Base-by-base conservation (phyloP, 1,140 invertebrate genomes). In the Orius insidiosus region DNA sequence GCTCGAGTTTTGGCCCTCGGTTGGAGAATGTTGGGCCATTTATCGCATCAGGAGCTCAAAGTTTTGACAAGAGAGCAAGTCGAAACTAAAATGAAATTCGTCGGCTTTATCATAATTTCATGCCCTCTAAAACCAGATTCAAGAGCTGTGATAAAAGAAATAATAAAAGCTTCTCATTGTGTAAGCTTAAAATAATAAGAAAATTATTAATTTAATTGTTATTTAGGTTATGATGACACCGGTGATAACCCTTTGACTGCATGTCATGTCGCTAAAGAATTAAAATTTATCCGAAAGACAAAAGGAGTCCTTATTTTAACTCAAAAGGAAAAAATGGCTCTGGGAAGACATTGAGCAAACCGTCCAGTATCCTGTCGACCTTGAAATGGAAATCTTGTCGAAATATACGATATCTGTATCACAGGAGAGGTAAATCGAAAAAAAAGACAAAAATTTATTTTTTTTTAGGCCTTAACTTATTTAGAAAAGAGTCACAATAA, bases 191-290 rank as follows among this genome's bases (percentile, higher is more conserved):
- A 46, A n/a, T n/a, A n/a, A n/a, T n/a, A n/a, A n/a, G n/a, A n/a
- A 24, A 24, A 24, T 24, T 24, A 24, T 24, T 24, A 24, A 24
- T n/a, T n/a, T n/a, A 24, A 24, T 4, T 24, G 7, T 24, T 59
- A n/a, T 59, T 39, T 69, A 87, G 67, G 85, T 93, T 11, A 77
- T 86, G 1, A 99, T 99, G 93, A 99, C 99, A 99, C 96, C 14
- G 96, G 96, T 36, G 96, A 99, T 62, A 98, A 96, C 72, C 90
- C 94, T 6, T 64, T 99, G 31, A 99, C 96, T 0, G 96, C 96
- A 13, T 98, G 95, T 65, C 93, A 99, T 63, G 95, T 99, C 5
- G 93, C 93, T 3, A 81, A 81, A 57, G 89, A 97, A 63, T 64
- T 99, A 18, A 78, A 80, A 54, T 96, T 99, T 59, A 85, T 81